Evolutionary conservation across 2,888 invertebrate species (phyloP).

Genomic region (Phalangium opilio): DNA sequence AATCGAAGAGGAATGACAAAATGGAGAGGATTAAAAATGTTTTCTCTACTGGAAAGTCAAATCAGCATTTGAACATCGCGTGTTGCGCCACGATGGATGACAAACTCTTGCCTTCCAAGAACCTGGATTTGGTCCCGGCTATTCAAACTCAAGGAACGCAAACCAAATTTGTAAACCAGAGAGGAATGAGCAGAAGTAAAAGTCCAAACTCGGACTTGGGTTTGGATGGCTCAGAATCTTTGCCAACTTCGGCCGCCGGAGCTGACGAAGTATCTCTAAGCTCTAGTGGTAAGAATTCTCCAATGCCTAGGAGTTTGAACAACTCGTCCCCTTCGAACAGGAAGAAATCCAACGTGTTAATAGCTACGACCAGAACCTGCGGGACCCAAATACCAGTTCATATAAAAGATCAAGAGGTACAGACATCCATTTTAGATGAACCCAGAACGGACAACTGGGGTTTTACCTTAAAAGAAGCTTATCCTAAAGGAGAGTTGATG

Average conservation of each 20-base stretch:
- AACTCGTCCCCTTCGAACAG: constrained; percentile 3
- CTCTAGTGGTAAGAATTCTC: constrained; percentile 15
- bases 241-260: constrained; percentile 19
- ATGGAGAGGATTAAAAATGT: constrained; percentile 17
- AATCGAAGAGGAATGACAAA: constrained; percentile 1
- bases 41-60: constrained; percentile 15
- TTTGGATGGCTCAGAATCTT: constrained; percentile 7
- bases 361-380: constrained; percentile 16
- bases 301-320: constrained; percentile 10
- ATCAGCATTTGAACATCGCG: constrained; percentile 2
- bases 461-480: constrained; percentile 14
- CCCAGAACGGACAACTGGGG: constrained; percentile 6
- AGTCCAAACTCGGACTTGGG: constrained; percentile 10
- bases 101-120: neutral
- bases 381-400: constrained; percentile 24
- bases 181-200: constrained; percentile 7
- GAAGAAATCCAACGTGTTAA: constrained; percentile 13
- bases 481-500: neutral
- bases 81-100: constrained; percentile 2
- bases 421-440: constrained; percentile 19
- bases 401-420: constrained; percentile 23
- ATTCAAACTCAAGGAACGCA: constrained; percentile 19
- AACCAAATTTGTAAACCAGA: constrained; percentile 18
- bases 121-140: constrained; percentile 7
- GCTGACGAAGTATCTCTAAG: neutral